Percentiles rank a stretch among this genome's conserved stretches.
These are phyloP conservation scores for Brachymystax lenok DNA, from an alignment of 2,797 vertebrate genomes.

Conservation along the genomic window DNA sequence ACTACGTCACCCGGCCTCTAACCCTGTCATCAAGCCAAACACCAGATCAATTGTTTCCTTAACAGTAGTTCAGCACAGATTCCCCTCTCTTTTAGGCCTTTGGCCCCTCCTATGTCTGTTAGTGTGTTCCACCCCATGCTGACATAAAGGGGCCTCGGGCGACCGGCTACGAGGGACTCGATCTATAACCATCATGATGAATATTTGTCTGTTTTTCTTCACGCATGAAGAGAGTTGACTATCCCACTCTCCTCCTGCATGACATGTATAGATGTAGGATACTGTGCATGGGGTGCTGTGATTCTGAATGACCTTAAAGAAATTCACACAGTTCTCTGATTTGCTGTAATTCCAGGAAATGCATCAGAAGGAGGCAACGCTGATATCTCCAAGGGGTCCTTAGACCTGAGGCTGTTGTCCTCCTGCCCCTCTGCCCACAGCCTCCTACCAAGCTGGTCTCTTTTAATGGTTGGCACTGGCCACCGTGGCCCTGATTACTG, in stretches of 20 bases:
- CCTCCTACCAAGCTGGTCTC: slow-evolving; percentile 55
- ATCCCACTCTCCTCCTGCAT: not conserved
- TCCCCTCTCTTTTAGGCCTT: slow-evolving; percentile 70
- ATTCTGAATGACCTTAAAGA: not conserved
- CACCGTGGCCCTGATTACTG: slow-evolving; percentile 69
- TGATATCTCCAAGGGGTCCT: slow-evolving; percentile 41
- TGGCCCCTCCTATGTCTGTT: slow-evolving; percentile 61
- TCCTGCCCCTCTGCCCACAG: slow-evolving; percentile 1
- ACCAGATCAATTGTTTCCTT: slow-evolving; percentile 75
- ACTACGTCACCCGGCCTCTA: slow-evolving; percentile 49
- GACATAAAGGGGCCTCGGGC: slow-evolving; percentile 63
- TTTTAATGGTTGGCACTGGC: slow-evolving; percentile 76
- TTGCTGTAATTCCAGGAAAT: slow-evolving; percentile 53
- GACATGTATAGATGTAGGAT: not conserved
- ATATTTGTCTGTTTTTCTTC: slow-evolving; percentile 53
- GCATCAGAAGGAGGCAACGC: slow-evolving; percentile 40
- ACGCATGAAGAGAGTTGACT: not conserved
- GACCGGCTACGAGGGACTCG: slow-evolving; percentile 56
- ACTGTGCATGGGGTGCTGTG: not conserved
- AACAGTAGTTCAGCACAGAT: slow-evolving; percentile 70
- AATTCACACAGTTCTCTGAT: not conserved
- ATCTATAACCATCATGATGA: slow-evolving; percentile 72
- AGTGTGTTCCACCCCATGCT: slow-evolving; percentile 69
- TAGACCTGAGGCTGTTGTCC: slow-evolving; percentile 49
- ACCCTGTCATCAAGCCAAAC: slow-evolving; percentile 71